Percentiles rank a stretch among this genome's conserved stretches.
Evolutionary conservation across 2,797 vertebrate species (phyloP).

Genomic region (Lagodon rhomboides): DNA sequence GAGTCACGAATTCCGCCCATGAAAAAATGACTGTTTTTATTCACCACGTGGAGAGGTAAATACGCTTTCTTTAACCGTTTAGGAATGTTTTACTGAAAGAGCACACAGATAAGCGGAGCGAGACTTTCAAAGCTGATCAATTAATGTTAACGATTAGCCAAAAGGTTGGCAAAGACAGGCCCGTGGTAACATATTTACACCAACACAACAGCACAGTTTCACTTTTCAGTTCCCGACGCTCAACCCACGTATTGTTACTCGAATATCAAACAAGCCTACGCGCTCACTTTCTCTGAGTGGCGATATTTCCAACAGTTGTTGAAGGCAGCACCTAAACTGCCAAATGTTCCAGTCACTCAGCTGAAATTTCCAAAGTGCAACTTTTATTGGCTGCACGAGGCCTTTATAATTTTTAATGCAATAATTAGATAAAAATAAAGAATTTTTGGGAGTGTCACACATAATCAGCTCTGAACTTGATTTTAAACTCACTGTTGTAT

Average conservation of each 20-base stretch:
- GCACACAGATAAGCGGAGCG: fast-evolving
- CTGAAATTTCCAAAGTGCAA: not conserved
- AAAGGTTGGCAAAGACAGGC: not conserved
- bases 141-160: not conserved
- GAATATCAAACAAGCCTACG: not conserved
- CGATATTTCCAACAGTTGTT: not conserved
- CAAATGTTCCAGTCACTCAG: slow-evolving; percentile 33
- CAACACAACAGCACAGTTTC: not conserved
- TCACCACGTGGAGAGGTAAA: not conserved
- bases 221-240: not conserved
- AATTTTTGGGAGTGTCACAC: too few species aligned
- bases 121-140: not conserved
- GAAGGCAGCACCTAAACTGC: slow-evolving; percentile 52
- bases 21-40: not conserved
- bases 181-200: not conserved
- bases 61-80: not conserved
- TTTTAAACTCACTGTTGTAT: too few species aligned
- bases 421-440: too few species aligned
- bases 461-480: too few species aligned
- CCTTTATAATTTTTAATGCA: too few species aligned
- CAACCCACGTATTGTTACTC: not conserved
- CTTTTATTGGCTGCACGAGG: not conserved
- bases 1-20: not conserved
- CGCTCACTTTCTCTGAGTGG: not conserved
- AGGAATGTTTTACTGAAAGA: not conserved